Base-by-base conservation (phyloP, 2,888 invertebrate genomes). In the Agrypnus murinus region DNA sequence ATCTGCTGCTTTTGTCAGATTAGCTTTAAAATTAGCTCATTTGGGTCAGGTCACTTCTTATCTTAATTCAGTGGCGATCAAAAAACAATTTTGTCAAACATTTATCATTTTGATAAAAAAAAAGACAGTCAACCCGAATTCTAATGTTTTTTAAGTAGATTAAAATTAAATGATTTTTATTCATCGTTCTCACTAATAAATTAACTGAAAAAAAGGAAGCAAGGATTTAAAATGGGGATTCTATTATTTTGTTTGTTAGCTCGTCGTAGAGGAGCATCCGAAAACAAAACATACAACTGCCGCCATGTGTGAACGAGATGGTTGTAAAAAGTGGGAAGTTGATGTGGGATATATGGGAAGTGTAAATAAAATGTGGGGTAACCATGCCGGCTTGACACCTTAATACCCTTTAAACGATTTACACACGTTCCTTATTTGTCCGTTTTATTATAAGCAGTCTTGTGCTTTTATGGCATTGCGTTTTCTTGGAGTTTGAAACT, bases 261-360 rank as follows among this genome's bases (percentile, higher is more conserved):
- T 12, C 50, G 25, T 25, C n/a, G n/a, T n/a, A n/a, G n/a, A n/a
- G 25, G 3, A 25, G 5, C 25, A 5, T 25, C 5, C 25, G 25
- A 25, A 25, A n/a, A n/a, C n/a, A n/a, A 25, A 25, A 25, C 17
- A 50, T 12, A 31, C 50, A 50, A 31, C 50, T 12, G 1, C 10
- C 5, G 5, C 17, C 50, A 50, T 19, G 50, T 50, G 50, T 19
- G 10, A 12, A 50, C 31, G 14, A 9, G 31, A 12, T 6, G 50
- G 50, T 31, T 50, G 12, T 50, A 50, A 50, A 50, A 50, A 50
- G 50, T 46, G 46, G 46, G 46, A 46, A 46, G 46, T 50, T 25
- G 50, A 50, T 50, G 50, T 50, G 50, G 50, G 38, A 55, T 55
- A 55, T 55, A 55, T 55, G 55, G 55, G 38, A 55, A 55, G 55